Evolutionary conservation across 2,888 invertebrate genomes (phyloP), one percentile per base, ranked within the genome.

Genomic region (Alloscopus bannaensis): DNA sequence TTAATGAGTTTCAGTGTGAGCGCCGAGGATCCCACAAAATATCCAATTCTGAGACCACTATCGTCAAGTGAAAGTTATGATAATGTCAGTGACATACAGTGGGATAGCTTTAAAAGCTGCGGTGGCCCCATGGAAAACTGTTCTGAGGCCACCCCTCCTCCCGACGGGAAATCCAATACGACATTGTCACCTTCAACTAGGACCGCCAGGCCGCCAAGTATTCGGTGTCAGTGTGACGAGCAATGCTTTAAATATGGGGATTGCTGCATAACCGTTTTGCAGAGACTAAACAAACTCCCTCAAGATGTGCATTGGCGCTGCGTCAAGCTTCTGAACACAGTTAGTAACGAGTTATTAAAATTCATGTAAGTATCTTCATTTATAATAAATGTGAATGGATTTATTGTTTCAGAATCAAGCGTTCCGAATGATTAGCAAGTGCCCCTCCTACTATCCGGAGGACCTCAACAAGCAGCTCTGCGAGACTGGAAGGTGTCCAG

Each of bases 181-280:
- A 36, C 55, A 18, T 6, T 18, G 8, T 36, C 22, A n/a, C 20
- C 28, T 13, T 6, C 1, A 4, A 22, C 8, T 16, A 64, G 78
- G 26, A 81, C 71, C 22, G 40, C 18, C 22, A 16, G 6, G 18
- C 24, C 73, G 0, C 83, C 84, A 0, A 50, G 28, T 26, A 29
- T 65, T 42, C n/a, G n/a, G n/a, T 85, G 85, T 62, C 73, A 81
- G 1, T 85, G 85, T 64, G 85, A 85, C 42, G 20, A 52, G 31
- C 42, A 47, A 1, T 84, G 84, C 59, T 22, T 59, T 2, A 66
- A 57, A 18, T 84, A 80, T 69, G 85, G 85, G 0, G 85, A 85
- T 52, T 85, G 85, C 28, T 85, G 85, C 57, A 18, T n/a, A 13
- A 72, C 71, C 0, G 29, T 64, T 31, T 31, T 60, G 11, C 29